Percentiles rank a stretch among this genome's conserved stretches.
These are phyloP conservation scores for Orussus abietinus DNA, from an alignment of 1,140 invertebrate genomes.

Conservation along the genomic window DNA sequence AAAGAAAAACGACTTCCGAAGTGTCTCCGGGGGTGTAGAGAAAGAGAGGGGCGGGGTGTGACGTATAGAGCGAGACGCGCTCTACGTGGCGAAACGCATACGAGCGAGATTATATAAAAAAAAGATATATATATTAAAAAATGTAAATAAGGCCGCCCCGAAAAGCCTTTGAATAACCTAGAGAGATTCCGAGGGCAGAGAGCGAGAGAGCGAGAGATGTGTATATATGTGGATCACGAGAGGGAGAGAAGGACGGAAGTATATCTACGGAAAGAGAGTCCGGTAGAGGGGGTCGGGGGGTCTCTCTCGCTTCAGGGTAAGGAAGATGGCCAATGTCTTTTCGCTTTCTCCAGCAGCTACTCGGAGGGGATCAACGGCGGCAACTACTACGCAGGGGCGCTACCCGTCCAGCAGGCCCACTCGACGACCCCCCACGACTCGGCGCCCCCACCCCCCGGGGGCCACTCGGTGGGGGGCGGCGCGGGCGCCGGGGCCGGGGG, in stretches of 20 bases:
- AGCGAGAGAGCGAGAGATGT: too few species aligned
- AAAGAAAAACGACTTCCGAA: too few species aligned
- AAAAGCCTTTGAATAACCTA: conserved; percentile 25
- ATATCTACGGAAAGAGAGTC: too few species aligned
- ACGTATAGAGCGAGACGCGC: conserved; percentile 25
- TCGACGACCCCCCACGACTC: conserved; percentile 72
- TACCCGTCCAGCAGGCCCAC: conserved; percentile 71
- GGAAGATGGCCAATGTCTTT: conserved; percentile 46
- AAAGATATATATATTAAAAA: conserved; percentile 20
- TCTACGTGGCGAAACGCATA: too few species aligned
- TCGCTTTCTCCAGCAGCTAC: conserved; percentile 52
- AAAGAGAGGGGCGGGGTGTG: conserved; percentile 20
- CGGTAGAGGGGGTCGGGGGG: too few species aligned
- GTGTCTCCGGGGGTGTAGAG: too few species aligned
- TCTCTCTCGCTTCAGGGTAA: too few species aligned
- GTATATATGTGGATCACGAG: too few species aligned
- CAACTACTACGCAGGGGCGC: conserved; percentile 66
- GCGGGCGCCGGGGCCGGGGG: conserved; percentile 37
- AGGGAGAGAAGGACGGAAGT: too few species aligned
- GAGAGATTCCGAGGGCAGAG: too few species aligned
- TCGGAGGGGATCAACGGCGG: conserved; percentile 67
- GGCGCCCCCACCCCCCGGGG: conserved; percentile 58
- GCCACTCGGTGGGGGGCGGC: conserved; percentile 48
- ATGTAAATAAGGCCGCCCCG: conserved; percentile 7
- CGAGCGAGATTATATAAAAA: conserved; percentile 25